Evolutionary conservation across 2,797 vertebrate species (phyloP).

Genomic region (Chiloscyllium punctatum): DNA sequence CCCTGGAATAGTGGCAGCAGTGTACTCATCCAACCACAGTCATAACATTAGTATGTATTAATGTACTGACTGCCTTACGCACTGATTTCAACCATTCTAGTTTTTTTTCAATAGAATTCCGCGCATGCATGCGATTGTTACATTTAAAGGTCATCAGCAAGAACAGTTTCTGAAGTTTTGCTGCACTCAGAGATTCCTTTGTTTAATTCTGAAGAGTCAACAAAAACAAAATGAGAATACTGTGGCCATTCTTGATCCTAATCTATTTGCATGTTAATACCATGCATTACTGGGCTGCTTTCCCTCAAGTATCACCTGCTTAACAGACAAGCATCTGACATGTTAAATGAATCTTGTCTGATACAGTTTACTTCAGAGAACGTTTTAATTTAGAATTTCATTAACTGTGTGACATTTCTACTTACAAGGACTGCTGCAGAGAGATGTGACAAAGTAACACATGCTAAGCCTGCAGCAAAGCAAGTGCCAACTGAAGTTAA

Average conservation of each 20-base stretch:
- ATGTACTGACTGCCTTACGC: neutral
- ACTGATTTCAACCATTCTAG: neutral
- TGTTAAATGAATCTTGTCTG: neutral
- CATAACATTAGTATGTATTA: too few relatives aligned
- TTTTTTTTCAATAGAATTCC: neutral
- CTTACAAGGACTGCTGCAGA: neutral
- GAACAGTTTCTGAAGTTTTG: neutral
- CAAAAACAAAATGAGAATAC: neutral
- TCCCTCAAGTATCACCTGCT: neutral
- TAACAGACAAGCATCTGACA: neutral
- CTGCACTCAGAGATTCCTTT: neutral
- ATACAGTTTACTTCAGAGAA: neutral
- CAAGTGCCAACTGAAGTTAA: neutral
- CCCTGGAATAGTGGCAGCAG: too few relatives aligned
- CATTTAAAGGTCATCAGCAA: neutral
- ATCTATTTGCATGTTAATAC: neutral
- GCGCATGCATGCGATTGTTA: neutral
- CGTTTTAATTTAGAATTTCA: neutral
- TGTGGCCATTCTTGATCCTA: neutral
- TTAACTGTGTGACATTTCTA: slow-evolving; percentile 1
- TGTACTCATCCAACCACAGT: too few relatives aligned
- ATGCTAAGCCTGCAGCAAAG: neutral
- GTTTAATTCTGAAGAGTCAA: neutral
- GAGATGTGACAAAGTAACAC: neutral
- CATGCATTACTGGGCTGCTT: neutral